Evolutionary conservation across 2,797 vertebrate species (phyloP), one percentile per base, ranked within the genome.

Genomic region (Rhyacichthys aspro): DNA sequence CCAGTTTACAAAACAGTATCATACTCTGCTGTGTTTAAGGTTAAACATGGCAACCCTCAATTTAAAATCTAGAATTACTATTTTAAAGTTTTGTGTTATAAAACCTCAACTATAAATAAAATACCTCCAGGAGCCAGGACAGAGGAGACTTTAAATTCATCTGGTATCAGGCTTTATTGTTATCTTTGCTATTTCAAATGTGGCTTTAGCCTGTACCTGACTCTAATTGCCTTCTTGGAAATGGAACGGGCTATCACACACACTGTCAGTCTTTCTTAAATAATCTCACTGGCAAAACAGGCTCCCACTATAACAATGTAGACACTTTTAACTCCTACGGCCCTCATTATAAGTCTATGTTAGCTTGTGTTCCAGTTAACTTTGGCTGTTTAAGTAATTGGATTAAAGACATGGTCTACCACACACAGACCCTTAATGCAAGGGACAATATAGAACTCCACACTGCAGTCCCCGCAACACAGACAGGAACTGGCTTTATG

Each of bases 31-130:
- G 66, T 63, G 66, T 86, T 86, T 84, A 43, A 59, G 53, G 46
- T 53, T 74, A 88, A 82, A 85, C 79, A 83, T 63, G n/a, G 36
- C 23, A 85, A 82, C 78, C 72, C 16, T 59, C 55, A 58, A 85
- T 89, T 80, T 80, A 48, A 63, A 17, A 36, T 47, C 46, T 59
- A 34, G 57, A 81, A 86, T 84, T 67, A 60, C 65, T 72, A 63
- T 68, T 86, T 74, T 73, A 37, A 67, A 45, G 59, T 79, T 83
- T 68, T 67, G 33, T 38, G 63, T 19, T 72, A 41, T 61, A 48
- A 43, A 23, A 14, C n/a, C n/a, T n/a, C 36, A 70, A 67, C 47
- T 43, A 59, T 60, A 37, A 57, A 46, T 49, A 45, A 16, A 28
- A 48, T 43, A 59, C 28, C n/a, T 38, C 63, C 66, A 48, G 46